Evolutionary conservation across 2,113 vertebrate genomes (phyloP).

Genomic region (Nibea coibor): DNA sequence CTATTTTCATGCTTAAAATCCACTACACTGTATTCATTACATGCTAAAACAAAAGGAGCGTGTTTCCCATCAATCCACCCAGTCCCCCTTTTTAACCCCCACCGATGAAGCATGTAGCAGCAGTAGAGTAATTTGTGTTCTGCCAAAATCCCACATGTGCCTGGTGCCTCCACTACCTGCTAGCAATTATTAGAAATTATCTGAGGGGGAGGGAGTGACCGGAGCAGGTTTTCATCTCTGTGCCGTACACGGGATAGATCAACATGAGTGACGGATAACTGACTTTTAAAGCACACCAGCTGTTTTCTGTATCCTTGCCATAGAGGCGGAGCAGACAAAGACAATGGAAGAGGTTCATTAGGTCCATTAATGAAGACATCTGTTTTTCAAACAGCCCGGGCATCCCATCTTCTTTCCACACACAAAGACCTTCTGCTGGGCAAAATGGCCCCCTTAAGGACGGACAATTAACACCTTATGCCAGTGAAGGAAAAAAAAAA

Average conservation of each 20-base stretch:
- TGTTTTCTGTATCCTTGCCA: slow-evolving; percentile 51
- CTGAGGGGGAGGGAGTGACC: slow-evolving; percentile 6
- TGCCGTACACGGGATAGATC: slow-evolving; percentile 14
- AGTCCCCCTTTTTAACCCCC: neutral
- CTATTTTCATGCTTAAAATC: slow-evolving; percentile 6
- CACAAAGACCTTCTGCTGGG: slow-evolving; percentile 65
- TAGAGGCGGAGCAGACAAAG: slow-evolving; percentile 54
- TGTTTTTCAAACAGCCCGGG: slow-evolving; percentile 49
- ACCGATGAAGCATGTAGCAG: slow-evolving; percentile 40
- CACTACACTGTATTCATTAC: neutral
- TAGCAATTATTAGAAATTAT: slow-evolving; percentile 59
- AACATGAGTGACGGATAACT: slow-evolving; percentile 56
- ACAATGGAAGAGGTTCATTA: slow-evolving; percentile 63
- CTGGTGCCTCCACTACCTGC: slow-evolving; percentile 36
- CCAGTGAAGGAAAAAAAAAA: neutral
- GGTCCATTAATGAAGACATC: slow-evolving; percentile 68
- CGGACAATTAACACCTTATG: slow-evolving; percentile 61
- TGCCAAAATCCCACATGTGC: slow-evolving; percentile 15
- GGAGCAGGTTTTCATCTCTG: slow-evolving; percentile 19
- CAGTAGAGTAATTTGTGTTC: slow-evolving; percentile 31
- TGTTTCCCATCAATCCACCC: slow-evolving; percentile 5
- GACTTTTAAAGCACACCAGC: slow-evolving; percentile 59
- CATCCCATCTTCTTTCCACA: neutral
- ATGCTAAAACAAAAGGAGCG: neutral
- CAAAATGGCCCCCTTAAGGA: slow-evolving; percentile 33